phyloP scores from a whole-genome alignment of 2,888 invertebrate genomes.

The Drosophila borealis region DNA sequence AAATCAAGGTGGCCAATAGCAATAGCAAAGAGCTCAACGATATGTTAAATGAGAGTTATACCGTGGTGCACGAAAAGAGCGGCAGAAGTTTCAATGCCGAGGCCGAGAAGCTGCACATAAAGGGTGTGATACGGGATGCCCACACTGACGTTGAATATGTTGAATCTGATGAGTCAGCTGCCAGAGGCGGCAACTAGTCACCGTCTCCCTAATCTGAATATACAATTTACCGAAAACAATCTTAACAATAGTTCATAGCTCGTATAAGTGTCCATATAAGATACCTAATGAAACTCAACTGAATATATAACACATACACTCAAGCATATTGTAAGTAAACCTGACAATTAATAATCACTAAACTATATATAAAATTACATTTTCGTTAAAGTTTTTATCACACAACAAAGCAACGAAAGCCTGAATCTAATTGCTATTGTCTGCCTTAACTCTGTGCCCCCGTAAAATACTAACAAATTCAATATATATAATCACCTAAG shows the following conservation, averaged over 20 bases:
- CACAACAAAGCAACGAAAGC: slow-evolving; percentile 61
- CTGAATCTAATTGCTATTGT: slow-evolving; percentile 59
- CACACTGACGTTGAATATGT: slow-evolving; percentile 87
- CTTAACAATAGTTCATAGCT: slow-evolving; percentile 59
- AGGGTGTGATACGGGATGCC: slow-evolving; percentile 85
- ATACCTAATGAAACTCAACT: slow-evolving; percentile 35
- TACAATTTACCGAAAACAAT: slow-evolving; percentile 24
- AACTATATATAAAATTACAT: slow-evolving; percentile 42
- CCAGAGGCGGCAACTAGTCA: slow-evolving; percentile 76
- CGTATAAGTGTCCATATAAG: slow-evolving; percentile 43
- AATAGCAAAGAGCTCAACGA: slow-evolving; percentile 82
- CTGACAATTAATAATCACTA: slow-evolving; percentile 51
- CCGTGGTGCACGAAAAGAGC: slow-evolving; percentile 85
- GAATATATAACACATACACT: slow-evolving; percentile 51
- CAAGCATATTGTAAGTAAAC: slow-evolving; percentile 77
- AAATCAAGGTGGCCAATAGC: slow-evolving; percentile 50
- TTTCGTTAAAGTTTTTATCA: slow-evolving; percentile 57
- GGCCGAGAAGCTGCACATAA: slow-evolving; percentile 86
- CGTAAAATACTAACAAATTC: slow-evolving; percentile 63
- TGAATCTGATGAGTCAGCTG: slow-evolving; percentile 83
- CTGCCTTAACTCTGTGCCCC: slow-evolving; percentile 43
- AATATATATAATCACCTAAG: slow-evolving; percentile 40
- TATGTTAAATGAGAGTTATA: slow-evolving; percentile 85
- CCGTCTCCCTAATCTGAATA: slow-evolving; percentile 9
- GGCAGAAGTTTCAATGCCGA: slow-evolving; percentile 85